Conservation (phyloP, 2,888 invertebrate species). For the Galeruca laticollis region DNA sequence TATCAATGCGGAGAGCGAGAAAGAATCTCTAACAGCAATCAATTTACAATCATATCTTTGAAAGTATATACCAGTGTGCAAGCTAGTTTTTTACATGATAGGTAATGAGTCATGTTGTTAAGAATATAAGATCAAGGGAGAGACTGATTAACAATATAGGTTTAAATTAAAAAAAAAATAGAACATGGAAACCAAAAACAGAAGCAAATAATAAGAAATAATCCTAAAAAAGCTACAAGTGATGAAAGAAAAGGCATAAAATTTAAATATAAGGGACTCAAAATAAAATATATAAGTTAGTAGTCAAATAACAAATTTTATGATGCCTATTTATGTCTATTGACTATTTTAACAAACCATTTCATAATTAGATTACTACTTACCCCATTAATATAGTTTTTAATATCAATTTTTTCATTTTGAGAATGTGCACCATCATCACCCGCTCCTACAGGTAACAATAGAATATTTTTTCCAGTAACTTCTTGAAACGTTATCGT, state of each 20-base stretch:
- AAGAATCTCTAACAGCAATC: too few species aligned
- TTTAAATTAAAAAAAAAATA: neutral
- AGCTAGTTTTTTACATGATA: too few species aligned
- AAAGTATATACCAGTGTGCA: too few species aligned
- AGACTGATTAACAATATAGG: too few species aligned
- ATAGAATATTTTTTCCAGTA: constrained; percentile 92
- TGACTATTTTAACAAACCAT: neutral
- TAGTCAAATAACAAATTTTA: too few species aligned
- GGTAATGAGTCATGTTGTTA: too few species aligned
- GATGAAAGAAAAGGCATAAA: neutral
- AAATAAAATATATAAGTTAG: neutral
- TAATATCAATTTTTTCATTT: constrained; percentile 95
- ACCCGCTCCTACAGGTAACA: constrained; percentile 93
- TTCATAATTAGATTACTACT: constrained; percentile 57
- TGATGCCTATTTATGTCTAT: too few species aligned
- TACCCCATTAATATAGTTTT: constrained; percentile 95
- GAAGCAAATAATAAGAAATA: neutral
- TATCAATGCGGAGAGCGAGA: too few species aligned
- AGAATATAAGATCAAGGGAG: too few species aligned
- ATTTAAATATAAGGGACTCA: too few species aligned
- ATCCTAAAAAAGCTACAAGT: neutral
- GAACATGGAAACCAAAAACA: too few species aligned
- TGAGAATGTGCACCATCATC: constrained; percentile 99
- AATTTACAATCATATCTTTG: too few species aligned
- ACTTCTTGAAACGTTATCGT: constrained; percentile 93